These are phyloP conservation scores for Eubucco bourcierii DNA, from an alignment of 2,113 vertebrate genomes.

Conservation along the genomic window DNA sequence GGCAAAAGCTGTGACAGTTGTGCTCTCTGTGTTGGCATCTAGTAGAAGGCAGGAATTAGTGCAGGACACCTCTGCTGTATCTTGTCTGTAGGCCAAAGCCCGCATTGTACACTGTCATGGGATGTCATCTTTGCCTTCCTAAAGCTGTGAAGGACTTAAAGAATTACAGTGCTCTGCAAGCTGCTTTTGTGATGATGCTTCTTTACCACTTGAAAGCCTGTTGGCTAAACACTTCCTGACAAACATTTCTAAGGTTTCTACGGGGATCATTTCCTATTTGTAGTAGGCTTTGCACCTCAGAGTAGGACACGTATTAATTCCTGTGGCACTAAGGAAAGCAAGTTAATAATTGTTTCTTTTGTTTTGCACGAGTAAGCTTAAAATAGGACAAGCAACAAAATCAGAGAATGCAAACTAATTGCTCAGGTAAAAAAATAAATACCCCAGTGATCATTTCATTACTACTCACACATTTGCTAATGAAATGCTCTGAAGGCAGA, in stretches of 20 bases:
- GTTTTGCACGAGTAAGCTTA: neutral
- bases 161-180: neutral
- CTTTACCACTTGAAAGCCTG: neutral
- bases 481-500: neutral
- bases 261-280: neutral
- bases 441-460: neutral
- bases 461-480: neutral
- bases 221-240: neutral
- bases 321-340: neutral
- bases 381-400: neutral
- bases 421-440: neutral
- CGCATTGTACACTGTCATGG: neutral
- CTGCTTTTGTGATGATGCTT: neutral
- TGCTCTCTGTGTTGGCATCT: neutral
- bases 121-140: neutral
- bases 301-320: neutral
- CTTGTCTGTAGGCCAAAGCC: neutral
- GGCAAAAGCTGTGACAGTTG: neutral
- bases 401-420: neutral
- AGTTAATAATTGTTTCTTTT: conserved; percentile 10
- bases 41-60: neutral
- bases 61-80: neutral
- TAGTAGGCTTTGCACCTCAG: neutral
- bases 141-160: neutral
- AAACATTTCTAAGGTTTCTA: neutral